These are phyloP conservation scores for Peromyscus eremicus DNA, from an alignment of 2,797 vertebrate species.

Conservation along the genomic window DNA sequence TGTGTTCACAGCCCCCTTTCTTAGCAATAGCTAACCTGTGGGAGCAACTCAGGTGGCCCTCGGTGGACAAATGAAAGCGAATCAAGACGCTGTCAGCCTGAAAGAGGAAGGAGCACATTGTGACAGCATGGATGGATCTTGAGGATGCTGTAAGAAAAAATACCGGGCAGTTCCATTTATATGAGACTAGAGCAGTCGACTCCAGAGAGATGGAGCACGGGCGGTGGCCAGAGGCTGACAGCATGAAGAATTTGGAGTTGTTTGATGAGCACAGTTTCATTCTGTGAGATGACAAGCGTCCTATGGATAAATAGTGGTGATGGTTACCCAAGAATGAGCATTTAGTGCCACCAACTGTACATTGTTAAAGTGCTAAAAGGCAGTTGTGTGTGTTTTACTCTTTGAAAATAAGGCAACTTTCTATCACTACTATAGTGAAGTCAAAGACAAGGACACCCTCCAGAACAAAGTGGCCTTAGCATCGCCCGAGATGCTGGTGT, in stretches of 20 bases:
- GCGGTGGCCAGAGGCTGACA: not conserved
- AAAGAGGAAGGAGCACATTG: not conserved
- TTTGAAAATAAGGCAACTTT: constrained; percentile 16
- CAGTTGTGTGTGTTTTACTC: not conserved
- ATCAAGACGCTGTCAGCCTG: not conserved
- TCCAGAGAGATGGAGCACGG: not conserved
- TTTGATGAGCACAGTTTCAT: not conserved
- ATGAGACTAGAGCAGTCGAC: not conserved
- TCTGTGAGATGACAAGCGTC: not conserved
- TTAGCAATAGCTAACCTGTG: not conserved
- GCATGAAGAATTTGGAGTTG: not conserved
- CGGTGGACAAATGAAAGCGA: not conserved
- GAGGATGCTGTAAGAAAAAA: not conserved
- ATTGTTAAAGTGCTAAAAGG: not conserved
- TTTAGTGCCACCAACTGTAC: not conserved
- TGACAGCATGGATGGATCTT: not conserved
- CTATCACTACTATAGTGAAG: not conserved
- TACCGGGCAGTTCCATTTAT: not conserved
- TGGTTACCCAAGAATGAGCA: not conserved
- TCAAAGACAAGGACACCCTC: not conserved
- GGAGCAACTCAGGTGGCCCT: not conserved
- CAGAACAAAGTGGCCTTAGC: not conserved
- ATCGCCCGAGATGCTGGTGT: not conserved
- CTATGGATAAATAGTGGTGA: not conserved
- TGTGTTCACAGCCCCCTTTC: not conserved